Evolutionary conservation across 2,113 vertebrate genomes (phyloP).

Genomic region (Aviceda subcristata): DNA sequence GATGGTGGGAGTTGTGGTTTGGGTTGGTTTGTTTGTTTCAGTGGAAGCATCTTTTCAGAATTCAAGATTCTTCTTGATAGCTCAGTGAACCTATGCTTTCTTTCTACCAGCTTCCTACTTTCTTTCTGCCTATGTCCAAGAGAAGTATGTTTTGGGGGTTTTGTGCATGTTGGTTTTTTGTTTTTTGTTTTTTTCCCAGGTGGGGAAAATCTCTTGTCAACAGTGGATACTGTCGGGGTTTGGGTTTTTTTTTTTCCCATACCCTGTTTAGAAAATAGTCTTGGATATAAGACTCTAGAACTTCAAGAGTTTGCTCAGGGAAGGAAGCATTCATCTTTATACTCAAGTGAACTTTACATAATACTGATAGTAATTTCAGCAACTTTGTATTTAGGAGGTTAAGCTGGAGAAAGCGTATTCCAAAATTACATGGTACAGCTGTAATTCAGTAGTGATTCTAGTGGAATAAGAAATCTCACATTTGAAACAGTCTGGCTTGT

Average conservation of each 20-base stretch:
- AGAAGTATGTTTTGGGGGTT: not conserved
- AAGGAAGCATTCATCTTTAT: not conserved
- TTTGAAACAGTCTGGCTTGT: not conserved
- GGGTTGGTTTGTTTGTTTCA: not conserved
- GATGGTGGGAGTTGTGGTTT: not conserved
- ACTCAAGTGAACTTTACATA: not conserved
- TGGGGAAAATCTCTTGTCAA: not conserved
- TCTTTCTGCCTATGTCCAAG: not conserved
- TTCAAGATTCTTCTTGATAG: not conserved
- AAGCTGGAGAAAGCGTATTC: not conserved
- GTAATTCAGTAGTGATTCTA: not conserved
- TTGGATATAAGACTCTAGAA: not conserved
- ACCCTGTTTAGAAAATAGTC: not conserved
- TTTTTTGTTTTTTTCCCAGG: fast-evolving
- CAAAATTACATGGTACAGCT: not conserved
- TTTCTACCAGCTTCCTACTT: not conserved
- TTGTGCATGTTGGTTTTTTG: too few species aligned
- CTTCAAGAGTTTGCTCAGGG: not conserved
- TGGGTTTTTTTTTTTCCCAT: not conserved
- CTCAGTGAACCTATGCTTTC: not conserved
- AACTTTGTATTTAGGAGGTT: not conserved
- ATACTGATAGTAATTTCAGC: not conserved
- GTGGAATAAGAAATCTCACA: not conserved
- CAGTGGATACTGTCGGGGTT: not conserved
- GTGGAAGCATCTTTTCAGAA: not conserved